Base-by-base conservation (phyloP, 2,797 vertebrate genomes). In the Cetoscarus ocellatus region DNA sequence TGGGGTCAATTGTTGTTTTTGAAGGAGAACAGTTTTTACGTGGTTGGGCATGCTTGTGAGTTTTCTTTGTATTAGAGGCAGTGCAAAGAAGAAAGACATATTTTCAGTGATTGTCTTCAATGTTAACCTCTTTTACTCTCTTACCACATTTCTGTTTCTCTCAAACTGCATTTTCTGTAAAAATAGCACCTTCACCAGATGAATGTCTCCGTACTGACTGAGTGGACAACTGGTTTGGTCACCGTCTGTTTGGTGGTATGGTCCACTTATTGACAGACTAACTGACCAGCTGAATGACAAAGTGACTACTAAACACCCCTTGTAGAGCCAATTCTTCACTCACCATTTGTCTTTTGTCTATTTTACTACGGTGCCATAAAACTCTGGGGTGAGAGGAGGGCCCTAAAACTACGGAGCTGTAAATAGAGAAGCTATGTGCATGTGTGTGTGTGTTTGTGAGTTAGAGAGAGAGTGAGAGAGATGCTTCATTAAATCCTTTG, bases 401-500 rank as follows among this genome's bases (percentile, higher is more conserved):
- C 84, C 71, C 67, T 89, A 88, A 88, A 87, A 84, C 55, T 47
- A 75, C 55, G n/a, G 59, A 73, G 80, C 65, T 77, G 77, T 80
- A 82, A 82, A 89, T 72, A 77, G 17, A 73, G 63, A 65, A 77
- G 60, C 35, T 48, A 42, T 71, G 51, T 59, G 62, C 38, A 44
- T 70, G 71, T 71, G 48, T 42, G 64, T 53, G 64, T 43, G 78
- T 58, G 27, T 27, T 27, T 27, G 27, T 27, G 27, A 27, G 71
- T 48, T 62, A 42, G 38, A 71, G 51, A 44, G 65, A 19, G 61
- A 45, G 48, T 14, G 61, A 61, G 76, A 61, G 70, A 69, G 56
- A 79, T 76, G 88, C 84, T 82, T 89, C 82, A 88, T 92, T 90
- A 90, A 90, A 86, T 78, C 80, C 71, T 85, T 88, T 91, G 85